These are phyloP conservation scores for Brachynemurus nebulosus DNA, from an alignment of 2,888 invertebrate species.

Conservation along the genomic window DNA sequence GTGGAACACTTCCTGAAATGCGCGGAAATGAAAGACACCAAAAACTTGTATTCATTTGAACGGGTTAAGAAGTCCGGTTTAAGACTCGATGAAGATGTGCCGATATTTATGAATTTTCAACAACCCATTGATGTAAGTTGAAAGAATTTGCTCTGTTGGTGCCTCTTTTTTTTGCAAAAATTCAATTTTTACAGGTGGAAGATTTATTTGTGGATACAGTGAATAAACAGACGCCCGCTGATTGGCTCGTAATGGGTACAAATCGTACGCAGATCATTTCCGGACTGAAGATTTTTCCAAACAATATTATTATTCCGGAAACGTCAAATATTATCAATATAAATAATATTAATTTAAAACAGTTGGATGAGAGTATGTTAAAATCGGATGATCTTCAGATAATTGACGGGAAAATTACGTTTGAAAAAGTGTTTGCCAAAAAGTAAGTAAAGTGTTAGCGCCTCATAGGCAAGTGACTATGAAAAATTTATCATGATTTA, in stretches of 20 bases:
- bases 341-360: slow-evolving; percentile 33
- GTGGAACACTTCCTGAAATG: slow-evolving; percentile 30
- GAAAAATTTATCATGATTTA: too few species aligned
- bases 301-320: slow-evolving; percentile 31
- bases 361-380: slow-evolving; percentile 30
- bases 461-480: too few species aligned
- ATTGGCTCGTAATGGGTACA: slow-evolving; percentile 30
- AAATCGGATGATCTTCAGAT: slow-evolving; percentile 32
- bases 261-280: slow-evolving; percentile 31
- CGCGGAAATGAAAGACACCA: slow-evolving; percentile 24
- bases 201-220: slow-evolving; percentile 31
- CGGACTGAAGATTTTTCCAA: slow-evolving; percentile 34
- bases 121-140: slow-evolving; percentile 26
- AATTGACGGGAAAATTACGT: slow-evolving; percentile 30
- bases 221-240: slow-evolving; percentile 30
- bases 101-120: slow-evolving; percentile 27
- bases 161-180: too few species aligned
- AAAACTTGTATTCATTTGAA: slow-evolving; percentile 23
- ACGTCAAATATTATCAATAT: slow-evolving; percentile 30
- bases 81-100: slow-evolving; percentile 26
- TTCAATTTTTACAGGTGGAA: slow-evolving; percentile 24
- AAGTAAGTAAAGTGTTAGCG: slow-evolving; percentile 20
- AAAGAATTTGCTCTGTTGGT: background rate
- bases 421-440: slow-evolving; percentile 26
- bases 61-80: slow-evolving; percentile 27